Percentiles rank a stretch among this genome's conserved stretches.
Evolutionary conservation across 2,888 invertebrate species (phyloP).

Genomic region (Liodrosophila aerea): DNA sequence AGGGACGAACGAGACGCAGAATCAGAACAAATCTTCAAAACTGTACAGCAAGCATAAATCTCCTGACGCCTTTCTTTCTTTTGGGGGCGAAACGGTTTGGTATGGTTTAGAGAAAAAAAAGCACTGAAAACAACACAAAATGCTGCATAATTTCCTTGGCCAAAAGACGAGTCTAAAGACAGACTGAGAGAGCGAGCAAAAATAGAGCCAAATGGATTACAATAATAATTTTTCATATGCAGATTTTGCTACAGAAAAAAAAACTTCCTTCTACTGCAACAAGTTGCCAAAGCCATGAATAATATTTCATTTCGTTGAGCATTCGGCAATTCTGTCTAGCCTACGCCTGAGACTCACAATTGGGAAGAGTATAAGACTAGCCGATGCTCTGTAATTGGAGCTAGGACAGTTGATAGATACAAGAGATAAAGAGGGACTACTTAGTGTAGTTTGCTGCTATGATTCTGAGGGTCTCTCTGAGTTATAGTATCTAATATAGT

Average conservation of each 20-base stretch:
- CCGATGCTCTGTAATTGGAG: slow-evolving; percentile 17
- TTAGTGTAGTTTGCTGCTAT: too few species aligned
- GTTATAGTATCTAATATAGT: too few species aligned
- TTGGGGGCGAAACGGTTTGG: slow-evolving; percentile 56
- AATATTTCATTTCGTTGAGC: slow-evolving; percentile 69
- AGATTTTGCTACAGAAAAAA: slow-evolving; percentile 63
- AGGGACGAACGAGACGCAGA: slow-evolving; percentile 50
- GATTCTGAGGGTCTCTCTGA: too few species aligned
- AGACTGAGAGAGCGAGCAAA: slow-evolving; percentile 9
- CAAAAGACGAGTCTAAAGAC: slow-evolving; percentile 23
- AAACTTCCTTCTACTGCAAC: slow-evolving; percentile 51
- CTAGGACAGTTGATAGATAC: too few species aligned
- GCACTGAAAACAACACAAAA: slow-evolving; percentile 57
- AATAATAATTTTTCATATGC: slow-evolving; percentile 78
- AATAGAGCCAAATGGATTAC: slow-evolving; percentile 71
- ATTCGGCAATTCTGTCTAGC: slow-evolving; percentile 52
- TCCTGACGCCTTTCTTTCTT: slow-evolving; percentile 68
- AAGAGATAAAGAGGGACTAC: too few species aligned
- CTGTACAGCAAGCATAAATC: slow-evolving; percentile 62
- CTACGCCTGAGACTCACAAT: slow-evolving; percentile 35
- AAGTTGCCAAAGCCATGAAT: slow-evolving; percentile 77
- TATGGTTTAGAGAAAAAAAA: slow-evolving; percentile 10
- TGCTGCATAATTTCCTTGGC: slow-evolving; percentile 73
- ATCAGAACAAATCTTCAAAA: slow-evolving; percentile 69
- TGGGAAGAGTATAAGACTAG: background rate